Base-by-base conservation (phyloP, 2,113 vertebrate species). In the Abramis brama region DNA sequence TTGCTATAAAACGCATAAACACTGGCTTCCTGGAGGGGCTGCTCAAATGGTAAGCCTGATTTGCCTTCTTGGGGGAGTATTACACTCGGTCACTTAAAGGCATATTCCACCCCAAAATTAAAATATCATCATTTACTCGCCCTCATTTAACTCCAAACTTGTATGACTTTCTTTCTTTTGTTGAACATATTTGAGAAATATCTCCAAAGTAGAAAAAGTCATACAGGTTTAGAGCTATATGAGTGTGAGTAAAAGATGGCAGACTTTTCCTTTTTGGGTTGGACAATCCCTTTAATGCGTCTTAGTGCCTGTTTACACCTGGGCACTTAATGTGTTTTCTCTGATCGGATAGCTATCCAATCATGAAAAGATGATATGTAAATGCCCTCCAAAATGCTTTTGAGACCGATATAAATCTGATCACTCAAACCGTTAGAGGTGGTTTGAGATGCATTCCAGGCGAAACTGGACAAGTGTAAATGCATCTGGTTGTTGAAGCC, bases 41-140 rank as follows among this genome's bases (percentile, higher is more conserved):
- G 84, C 93, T 97, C 79, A 97, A 96, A 91, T 99, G 98, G 98
- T 97, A 93, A 89, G 91, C 15, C 85, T 30, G 47, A 55, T 36
- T 57, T 25, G 13, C 21, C 33, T 1, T 30, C n/a, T 77, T 79
- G 2, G 1, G 0, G 2, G 25, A 15, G 17, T 82, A 12, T 62
- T 62, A n/a, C 33, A 21, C 13, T 70, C 19, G 6, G 7, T 47
- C 6, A 7, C 10, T 47, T 74, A 71, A 71, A 39, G 19, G 8
- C 33, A 71, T 71, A 21, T 71, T 43, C 19, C 19, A 23, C 68
- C 68, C 43, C 13, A 74, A 47, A 47, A 47, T 15, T 5, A 7
- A 25, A 13, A 47, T 47, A 12, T 47, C 71, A 43, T 43, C 2
- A 74, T 47, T 47, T 15, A 74, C 12, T 25, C 1, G 1, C n/a